Percentiles rank a stretch among this genome's conserved stretches.
These are phyloP conservation scores for Matsumurasca onukii DNA, from an alignment of 1,140 invertebrate species.

Conservation along the genomic window DNA sequence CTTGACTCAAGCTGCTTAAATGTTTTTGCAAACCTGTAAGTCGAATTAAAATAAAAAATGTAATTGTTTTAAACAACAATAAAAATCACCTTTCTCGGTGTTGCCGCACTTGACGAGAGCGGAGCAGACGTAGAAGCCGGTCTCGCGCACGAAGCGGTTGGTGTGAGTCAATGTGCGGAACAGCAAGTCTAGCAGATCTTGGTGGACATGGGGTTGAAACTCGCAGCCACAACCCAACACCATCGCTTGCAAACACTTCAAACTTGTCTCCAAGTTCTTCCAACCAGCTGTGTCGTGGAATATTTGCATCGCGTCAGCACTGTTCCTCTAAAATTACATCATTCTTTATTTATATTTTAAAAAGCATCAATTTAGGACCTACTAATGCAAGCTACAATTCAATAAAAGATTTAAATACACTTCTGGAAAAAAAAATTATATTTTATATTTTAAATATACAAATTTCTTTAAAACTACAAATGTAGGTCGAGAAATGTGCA, in stretches of 20 bases:
- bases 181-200: constrained; percentile 54
- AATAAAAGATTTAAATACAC: too few species aligned
- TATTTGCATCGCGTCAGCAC: constrained; percentile 48
- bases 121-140: constrained; percentile 55
- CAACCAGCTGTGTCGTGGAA: constrained; percentile 60
- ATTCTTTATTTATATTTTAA: too few species aligned
- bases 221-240: constrained; percentile 52
- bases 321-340: constrained; percentile 29
- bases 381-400: too few species aligned
- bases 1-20: too few species aligned
- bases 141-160: constrained; percentile 59
- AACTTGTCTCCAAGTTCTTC: constrained; percentile 58
- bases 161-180: constrained; percentile 53
- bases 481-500: too few species aligned
- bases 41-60: too few species aligned
- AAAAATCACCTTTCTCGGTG: constrained; percentile 31
- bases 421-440: too few species aligned
- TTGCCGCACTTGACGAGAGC: constrained; percentile 52
- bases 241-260: constrained; percentile 57
- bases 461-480: too few species aligned
- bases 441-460: too few species aligned
- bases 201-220: constrained; percentile 51
- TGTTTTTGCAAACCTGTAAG: too few species aligned
- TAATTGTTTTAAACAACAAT: too few species aligned
- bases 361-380: too few species aligned